Percentiles rank a stretch among this genome's conserved stretches.
Conservation (phyloP, 2,113 vertebrate species). For the Fregetta grallaria region DNA sequence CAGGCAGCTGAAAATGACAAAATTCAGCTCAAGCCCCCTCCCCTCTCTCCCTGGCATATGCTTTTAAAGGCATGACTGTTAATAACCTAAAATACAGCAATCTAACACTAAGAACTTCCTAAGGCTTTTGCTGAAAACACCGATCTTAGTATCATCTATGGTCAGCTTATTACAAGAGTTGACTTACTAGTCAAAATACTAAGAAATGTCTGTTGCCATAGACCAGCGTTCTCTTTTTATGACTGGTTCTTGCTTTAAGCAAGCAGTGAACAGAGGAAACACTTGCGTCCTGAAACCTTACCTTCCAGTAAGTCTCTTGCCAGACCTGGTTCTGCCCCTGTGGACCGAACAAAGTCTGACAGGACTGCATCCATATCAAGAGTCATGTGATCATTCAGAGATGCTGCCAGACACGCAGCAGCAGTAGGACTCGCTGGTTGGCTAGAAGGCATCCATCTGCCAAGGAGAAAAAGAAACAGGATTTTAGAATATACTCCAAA, state of each 20-base stretch:
- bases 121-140: background rate
- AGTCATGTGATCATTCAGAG: conserved; percentile 96
- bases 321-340: conserved; percentile 99
- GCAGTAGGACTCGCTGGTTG: conserved; percentile 81
- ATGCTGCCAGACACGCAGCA: conserved; percentile 87
- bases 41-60: background rate
- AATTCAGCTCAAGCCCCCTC: background rate
- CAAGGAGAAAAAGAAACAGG: background rate
- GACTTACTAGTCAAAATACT: background rate
- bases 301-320: conserved; percentile 99
- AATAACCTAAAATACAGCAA: background rate
- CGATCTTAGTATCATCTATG: background rate
- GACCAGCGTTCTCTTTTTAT: background rate
- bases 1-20: background rate
- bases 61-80: background rate
- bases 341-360: conserved; percentile 99
- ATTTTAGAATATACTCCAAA: background rate
- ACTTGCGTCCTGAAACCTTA: conserved; percentile 51
- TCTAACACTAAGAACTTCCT: background rate
- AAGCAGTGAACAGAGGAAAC: background rate
- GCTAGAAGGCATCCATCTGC: conserved; percentile 93
- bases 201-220: background rate
- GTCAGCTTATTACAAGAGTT: background rate
- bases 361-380: conserved; percentile 99
- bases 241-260: background rate